phyloP scores from a whole-genome alignment of 1,140 invertebrate genomes.

The Sesamia nonagrioides region DNA sequence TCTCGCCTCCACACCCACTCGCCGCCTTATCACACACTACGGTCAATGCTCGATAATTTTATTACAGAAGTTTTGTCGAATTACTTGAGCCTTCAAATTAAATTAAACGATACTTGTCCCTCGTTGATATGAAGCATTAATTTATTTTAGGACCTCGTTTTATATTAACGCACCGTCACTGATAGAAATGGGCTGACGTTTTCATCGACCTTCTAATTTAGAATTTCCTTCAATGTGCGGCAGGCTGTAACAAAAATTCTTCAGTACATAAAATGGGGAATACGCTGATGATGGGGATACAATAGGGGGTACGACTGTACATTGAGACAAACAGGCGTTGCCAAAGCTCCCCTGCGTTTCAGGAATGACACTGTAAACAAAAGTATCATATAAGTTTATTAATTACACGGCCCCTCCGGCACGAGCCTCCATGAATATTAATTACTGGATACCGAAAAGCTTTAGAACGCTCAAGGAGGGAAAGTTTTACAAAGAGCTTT shows the following conservation, averaged over 20 bases:
- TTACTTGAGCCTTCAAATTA: conserved; percentile 83
- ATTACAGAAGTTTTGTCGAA: conserved; percentile 86
- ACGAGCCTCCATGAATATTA: conserved; percentile 85
- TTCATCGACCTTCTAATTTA: conserved; percentile 23
- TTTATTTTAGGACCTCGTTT: conserved; percentile 66
- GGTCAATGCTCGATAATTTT: conserved; percentile 86
- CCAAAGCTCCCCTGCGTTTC: conserved; percentile 69
- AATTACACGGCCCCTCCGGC: conserved; percentile 84
- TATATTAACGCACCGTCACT: not conserved
- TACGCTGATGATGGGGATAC: too few species aligned
- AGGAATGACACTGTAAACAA: conserved; percentile 85
- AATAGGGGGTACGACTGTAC: too few species aligned
- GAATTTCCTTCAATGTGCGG: conserved; percentile 29
- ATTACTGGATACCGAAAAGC: conserved; percentile 86
- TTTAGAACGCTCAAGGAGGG: conserved; percentile 85
- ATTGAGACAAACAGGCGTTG: conserved; percentile 57
- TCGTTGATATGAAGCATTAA: conserved; percentile 76
- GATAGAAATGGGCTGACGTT: conserved; percentile 20
- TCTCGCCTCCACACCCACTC: conserved; percentile 66
- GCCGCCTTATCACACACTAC: conserved; percentile 70
- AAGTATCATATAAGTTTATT: conserved; percentile 88
- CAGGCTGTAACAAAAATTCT: conserved; percentile 29
- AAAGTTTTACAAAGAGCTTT: conserved; percentile 87
- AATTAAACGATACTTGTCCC: conserved; percentile 83
- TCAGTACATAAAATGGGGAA: conserved; percentile 38